A percentile compares a stretch with the other conserved stretches of the same genome.
phyloP scores from a whole-genome alignment of 2,888 invertebrate genomes.

The Orthonychiurus folsomi region DNA sequence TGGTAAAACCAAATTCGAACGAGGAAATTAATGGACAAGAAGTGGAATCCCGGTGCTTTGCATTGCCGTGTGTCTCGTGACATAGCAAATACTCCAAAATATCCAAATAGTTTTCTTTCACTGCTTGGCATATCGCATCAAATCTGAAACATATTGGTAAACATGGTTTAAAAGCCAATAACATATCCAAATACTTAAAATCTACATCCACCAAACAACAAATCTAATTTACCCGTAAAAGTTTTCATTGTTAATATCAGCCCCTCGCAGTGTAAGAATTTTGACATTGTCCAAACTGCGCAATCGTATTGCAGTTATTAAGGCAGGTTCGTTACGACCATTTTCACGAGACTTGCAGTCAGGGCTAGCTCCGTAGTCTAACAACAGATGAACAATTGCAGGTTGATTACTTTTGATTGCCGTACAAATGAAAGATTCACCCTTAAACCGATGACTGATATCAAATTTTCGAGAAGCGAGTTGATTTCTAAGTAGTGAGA shows the following conservation, averaged over 20 bases:
- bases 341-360: constrained; percentile 35
- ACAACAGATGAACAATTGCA: constrained; percentile 26
- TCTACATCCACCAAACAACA: too few species aligned
- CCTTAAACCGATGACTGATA: constrained; percentile 30
- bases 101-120: constrained; percentile 30
- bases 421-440: constrained; percentile 30
- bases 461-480: constrained; percentile 14
- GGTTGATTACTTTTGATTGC: constrained; percentile 23
- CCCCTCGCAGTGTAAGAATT: constrained; percentile 29
- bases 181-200: too few species aligned
- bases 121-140: constrained; percentile 38
- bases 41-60: background rate
- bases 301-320: constrained; percentile 34
- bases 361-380: constrained; percentile 30
- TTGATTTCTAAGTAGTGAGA: constrained; percentile 11
- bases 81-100: constrained; percentile 33
- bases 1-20: constrained; percentile 17
- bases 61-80: constrained; percentile 11
- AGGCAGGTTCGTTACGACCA: constrained; percentile 33
- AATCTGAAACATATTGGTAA: too few species aligned
- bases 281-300: constrained; percentile 26
- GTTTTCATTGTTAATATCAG: constrained; percentile 22
- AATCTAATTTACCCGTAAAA: constrained; percentile 39
- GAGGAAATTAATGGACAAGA: constrained; percentile 25
- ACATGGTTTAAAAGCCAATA: too few species aligned